A percentile compares a stretch with the other conserved stretches of the same genome.
These are phyloP conservation scores for Ametastegia equiseti DNA, from an alignment of 2,888 invertebrate species.

Conservation along the genomic window DNA sequence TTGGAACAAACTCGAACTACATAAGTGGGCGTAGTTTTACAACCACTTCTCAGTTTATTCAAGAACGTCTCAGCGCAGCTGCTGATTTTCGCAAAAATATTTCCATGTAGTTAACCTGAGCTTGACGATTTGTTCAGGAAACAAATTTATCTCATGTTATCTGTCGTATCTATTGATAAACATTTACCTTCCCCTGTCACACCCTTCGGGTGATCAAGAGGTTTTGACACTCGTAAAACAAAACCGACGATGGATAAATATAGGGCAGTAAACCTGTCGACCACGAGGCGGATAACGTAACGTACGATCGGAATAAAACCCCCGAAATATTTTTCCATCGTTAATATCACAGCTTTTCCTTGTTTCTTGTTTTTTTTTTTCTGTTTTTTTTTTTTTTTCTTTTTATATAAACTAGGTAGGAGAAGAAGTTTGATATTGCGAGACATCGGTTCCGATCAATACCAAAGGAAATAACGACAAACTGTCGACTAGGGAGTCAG, in stretches of 20 bases:
- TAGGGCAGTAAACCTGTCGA: conserved; percentile 1
- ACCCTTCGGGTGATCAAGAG: neutral
- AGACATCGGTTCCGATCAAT: neutral
- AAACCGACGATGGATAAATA: neutral
- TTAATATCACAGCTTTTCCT: no score
- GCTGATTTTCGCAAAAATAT: neutral
- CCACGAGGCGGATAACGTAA: neutral
- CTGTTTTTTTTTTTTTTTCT: neutral
- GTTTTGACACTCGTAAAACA: neutral
- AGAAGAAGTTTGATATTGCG: neutral
- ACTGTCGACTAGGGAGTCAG: neutral
- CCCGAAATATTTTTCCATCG: neutral
- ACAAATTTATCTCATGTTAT: neutral
- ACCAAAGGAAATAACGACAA: neutral
- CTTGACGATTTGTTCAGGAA: neutral
- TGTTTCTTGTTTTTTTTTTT: no score
- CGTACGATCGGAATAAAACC: neutral
- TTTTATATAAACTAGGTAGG: neutral
- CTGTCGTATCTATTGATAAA: neutral
- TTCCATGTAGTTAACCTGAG: neutral
- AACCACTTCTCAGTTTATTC: neutral
- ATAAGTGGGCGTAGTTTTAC: neutral
- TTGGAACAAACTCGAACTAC: neutral
- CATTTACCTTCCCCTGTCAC: conserved; percentile 7
- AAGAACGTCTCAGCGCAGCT: neutral